These are phyloP conservation scores for Andrena cerasifolii DNA, from an alignment of 1,140 invertebrate genomes.

Conservation along the genomic window DNA sequence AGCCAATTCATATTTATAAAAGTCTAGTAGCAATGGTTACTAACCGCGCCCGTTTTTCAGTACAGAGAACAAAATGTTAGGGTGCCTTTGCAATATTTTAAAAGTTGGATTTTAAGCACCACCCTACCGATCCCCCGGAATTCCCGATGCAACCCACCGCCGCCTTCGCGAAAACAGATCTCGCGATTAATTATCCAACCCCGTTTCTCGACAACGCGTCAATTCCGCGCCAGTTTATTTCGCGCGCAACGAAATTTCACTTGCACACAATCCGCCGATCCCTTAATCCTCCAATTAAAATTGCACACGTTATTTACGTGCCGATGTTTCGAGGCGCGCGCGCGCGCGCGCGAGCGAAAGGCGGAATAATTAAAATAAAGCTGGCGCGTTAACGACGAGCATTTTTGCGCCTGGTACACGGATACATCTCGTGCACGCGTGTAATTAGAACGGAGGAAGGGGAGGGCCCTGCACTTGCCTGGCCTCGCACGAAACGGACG, in stretches of 20 bases:
- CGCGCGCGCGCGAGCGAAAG: background rate
- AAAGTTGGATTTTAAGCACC: no score
- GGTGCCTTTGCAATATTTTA: no score
- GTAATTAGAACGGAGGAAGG: conserved; percentile 23
- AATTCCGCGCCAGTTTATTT: background rate
- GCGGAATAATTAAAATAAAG: background rate
- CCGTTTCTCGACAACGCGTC: background rate
- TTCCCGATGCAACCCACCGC: no score
- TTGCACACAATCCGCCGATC: background rate
- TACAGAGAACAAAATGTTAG: no score
- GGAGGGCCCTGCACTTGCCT: background rate
- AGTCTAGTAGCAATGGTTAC: no score
- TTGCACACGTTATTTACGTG: background rate
- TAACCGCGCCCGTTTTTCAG: no score
- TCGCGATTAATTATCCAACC: background rate
- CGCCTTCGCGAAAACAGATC: background rate
- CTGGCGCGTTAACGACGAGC: background rate
- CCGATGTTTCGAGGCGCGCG: background rate
- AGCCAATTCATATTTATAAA: no score
- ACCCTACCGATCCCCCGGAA: no score
- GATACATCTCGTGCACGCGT: background rate
- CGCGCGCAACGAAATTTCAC: background rate
- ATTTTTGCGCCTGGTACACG: background rate
- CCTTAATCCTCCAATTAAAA: conserved; percentile 15
- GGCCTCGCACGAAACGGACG: background rate